These are phyloP conservation scores for Picathartes gymnocephalus DNA, from an alignment of 2,113 vertebrate species.

Conservation along the genomic window DNA sequence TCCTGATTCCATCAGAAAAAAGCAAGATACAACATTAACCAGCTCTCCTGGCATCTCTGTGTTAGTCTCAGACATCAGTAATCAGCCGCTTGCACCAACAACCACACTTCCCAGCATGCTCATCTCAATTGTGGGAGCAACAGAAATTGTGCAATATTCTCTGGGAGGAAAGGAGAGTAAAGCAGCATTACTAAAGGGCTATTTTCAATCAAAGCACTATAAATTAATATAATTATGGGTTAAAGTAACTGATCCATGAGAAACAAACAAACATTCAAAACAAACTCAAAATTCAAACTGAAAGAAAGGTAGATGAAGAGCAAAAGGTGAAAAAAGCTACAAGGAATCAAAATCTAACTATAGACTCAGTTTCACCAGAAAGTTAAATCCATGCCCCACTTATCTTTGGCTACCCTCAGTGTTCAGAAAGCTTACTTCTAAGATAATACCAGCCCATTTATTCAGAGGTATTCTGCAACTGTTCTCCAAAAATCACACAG, in stretches of 20 bases:
- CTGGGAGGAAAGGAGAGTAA: neutral
- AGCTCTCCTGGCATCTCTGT: neutral
- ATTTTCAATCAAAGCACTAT: neutral
- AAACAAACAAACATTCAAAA: neutral
- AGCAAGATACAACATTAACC: neutral
- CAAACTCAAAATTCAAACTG: neutral
- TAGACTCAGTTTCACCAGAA: neutral
- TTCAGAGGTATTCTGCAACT: neutral
- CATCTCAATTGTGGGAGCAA: neutral
- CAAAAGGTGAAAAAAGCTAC: neutral
- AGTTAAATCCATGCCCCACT: neutral
- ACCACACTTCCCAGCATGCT: neutral
- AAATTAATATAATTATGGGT: neutral
- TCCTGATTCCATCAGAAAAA: neutral
- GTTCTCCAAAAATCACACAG: neutral
- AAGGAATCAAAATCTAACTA: neutral
- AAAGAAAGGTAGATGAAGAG: neutral
- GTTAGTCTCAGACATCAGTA: neutral
- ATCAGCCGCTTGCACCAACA: neutral
- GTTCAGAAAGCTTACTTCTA: neutral
- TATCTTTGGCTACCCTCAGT: neutral
- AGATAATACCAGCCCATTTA: neutral
- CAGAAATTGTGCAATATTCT: neutral
- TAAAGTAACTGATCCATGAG: neutral
- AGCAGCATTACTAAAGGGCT: neutral